These are phyloP conservation scores for Zaprionus tsacasi DNA, from an alignment of 1,140 invertebrate genomes.

Conservation along the genomic window DNA sequence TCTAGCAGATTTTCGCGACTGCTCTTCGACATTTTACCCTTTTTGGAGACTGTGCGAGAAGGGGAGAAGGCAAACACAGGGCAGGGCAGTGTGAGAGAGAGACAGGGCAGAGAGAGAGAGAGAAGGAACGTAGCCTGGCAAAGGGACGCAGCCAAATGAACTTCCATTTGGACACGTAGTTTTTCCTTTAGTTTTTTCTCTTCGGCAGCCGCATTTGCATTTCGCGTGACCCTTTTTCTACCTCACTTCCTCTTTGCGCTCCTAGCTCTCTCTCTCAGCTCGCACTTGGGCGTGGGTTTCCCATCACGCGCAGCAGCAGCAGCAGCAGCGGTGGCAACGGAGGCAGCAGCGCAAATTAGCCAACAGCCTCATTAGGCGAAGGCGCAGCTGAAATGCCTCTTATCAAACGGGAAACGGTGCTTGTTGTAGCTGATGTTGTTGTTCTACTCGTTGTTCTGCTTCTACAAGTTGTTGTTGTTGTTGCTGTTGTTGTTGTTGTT, in stretches of 20 bases:
- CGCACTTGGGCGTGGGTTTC: constrained; percentile 33
- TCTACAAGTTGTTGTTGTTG: not conserved
- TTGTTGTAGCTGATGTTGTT: constrained; percentile 3
- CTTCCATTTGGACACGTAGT: not conserved
- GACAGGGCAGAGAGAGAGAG: constrained; percentile 1
- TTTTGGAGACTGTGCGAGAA: constrained; percentile 42
- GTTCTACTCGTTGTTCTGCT: not conserved
- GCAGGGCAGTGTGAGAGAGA: not conserved
- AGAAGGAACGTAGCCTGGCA: not conserved
- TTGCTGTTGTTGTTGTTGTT: constrained; percentile 16
- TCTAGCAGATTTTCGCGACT: constrained; percentile 70
- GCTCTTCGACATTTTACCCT: constrained; percentile 67
- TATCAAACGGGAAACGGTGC: constrained; percentile 58
- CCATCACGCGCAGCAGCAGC: constrained; percentile 47
- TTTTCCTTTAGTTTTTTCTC: constrained; percentile 14
- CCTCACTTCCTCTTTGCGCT: not conserved
- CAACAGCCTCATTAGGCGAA: constrained; percentile 67
- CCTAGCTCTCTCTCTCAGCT: not conserved
- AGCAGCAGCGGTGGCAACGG: no score
- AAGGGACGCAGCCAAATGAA: constrained; percentile 7
- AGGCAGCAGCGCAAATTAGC: constrained; percentile 61
- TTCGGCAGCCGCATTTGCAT: constrained; percentile 52
- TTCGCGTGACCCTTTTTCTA: constrained; percentile 64
- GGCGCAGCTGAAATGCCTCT: constrained; percentile 34
- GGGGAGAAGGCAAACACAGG: not conserved